A percentile compares a stretch with the other conserved stretches of the same genome.
phyloP scores from a whole-genome alignment of 2,113 vertebrate genomes.

The Monopterus albus region DNA sequence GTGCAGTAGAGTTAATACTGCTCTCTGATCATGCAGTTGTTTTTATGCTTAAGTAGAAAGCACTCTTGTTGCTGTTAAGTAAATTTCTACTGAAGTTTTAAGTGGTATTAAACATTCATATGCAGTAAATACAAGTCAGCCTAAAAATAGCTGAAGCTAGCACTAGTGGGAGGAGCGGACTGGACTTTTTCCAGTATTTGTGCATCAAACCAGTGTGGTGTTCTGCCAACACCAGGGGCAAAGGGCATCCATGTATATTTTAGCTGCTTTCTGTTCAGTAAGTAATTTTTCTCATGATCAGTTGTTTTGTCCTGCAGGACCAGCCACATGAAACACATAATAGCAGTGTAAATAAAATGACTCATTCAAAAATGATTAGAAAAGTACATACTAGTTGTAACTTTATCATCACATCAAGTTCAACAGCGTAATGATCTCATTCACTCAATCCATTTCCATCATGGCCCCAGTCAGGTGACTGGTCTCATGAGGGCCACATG shows the following conservation, averaged over 20 bases:
- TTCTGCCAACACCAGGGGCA: not conserved
- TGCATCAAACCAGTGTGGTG: not conserved
- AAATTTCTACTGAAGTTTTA: not conserved
- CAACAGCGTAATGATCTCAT: not conserved
- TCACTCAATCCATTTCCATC: conserved; percentile 13
- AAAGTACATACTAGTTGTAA: not conserved
- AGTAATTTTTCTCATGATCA: not conserved
- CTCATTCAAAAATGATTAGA: not conserved
- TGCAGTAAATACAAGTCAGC: not conserved
- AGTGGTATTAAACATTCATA: conserved; percentile 3
- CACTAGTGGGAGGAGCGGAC: not conserved
- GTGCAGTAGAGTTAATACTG: not conserved
- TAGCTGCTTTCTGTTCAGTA: not conserved
- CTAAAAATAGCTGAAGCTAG: not conserved
- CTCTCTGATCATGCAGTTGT: not conserved
- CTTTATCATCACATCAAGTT: too few species aligned
- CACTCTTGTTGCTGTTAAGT: not conserved
- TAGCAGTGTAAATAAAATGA: not conserved
- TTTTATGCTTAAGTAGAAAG: not conserved
- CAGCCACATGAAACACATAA: not conserved
- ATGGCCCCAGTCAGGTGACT: conserved; percentile 42
- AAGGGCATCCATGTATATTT: conserved; percentile 7
- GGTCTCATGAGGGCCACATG: conserved; percentile 56
- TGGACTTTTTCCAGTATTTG: conserved; percentile 19
- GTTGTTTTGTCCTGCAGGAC: not conserved